Percentiles rank a stretch among this genome's conserved stretches.
Conservation (phyloP, 2,113 vertebrate genomes). For the Toxostoma redivivum region DNA sequence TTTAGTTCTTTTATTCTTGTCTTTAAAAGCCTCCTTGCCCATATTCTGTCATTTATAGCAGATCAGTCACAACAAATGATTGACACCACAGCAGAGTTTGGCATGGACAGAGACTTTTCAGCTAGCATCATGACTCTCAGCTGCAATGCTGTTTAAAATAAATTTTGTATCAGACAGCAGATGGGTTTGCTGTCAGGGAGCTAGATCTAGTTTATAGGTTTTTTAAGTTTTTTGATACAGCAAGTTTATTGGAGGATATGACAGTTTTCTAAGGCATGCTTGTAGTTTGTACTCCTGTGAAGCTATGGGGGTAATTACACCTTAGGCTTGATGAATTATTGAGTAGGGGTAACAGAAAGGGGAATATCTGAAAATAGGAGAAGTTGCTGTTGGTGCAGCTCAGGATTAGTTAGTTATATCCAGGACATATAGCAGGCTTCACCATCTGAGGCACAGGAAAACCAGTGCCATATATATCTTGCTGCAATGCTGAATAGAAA, state of each 20-base stretch:
- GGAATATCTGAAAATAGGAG: neutral
- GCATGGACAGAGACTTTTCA: neutral
- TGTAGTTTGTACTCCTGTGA: neutral
- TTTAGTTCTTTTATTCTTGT: neutral
- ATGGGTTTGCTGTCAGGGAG: neutral
- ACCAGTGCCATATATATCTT: neutral
- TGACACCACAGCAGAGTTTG: neutral
- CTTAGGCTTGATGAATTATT: neutral
- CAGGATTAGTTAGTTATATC: neutral
- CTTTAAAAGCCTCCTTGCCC: neutral
- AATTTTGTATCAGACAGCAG: neutral
- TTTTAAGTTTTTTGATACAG: neutral
- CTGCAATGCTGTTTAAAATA: slow-evolving; percentile 15
- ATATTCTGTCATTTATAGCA: neutral
- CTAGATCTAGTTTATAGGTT: neutral
- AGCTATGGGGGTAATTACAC: neutral
- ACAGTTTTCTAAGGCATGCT: neutral
- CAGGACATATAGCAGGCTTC: neutral
- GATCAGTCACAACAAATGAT: neutral
- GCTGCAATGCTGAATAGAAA: neutral
- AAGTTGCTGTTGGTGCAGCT: neutral
- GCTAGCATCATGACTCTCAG: neutral
- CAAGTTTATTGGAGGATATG: neutral
- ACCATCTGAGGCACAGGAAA: neutral
- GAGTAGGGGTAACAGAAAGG: neutral